phyloP scores from a whole-genome alignment of 1,140 invertebrate species.

The Nixonia krombeini region DNA sequence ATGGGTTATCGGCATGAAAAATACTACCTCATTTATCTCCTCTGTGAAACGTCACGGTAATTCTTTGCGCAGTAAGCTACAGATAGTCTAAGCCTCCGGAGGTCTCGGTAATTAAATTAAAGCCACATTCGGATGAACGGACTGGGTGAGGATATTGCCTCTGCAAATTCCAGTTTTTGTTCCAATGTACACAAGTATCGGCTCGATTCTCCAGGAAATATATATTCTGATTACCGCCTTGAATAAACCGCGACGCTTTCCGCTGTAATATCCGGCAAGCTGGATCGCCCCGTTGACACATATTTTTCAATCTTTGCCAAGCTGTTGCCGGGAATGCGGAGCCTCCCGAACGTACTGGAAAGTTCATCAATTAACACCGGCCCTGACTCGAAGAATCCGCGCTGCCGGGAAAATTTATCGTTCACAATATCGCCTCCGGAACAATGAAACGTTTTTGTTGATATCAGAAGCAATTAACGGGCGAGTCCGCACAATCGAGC shows the following conservation, averaged over 20 bases:
- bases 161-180: slow-evolving; percentile 23
- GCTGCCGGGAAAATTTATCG: slow-evolving; percentile 25
- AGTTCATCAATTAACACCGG: too few species aligned
- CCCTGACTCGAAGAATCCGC: too few species aligned
- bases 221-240: background rate
- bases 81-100: slow-evolving; percentile 49
- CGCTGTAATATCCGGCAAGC: too few species aligned
- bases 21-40: slow-evolving; percentile 20
- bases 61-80: slow-evolving; percentile 37
- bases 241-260: background rate
- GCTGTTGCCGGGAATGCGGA: too few species aligned
- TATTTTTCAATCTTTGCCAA: too few species aligned
- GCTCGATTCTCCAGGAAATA: slow-evolving; percentile 19
- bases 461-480: slow-evolving; percentile 39
- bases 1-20: background rate
- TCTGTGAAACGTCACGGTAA: slow-evolving; percentile 35
- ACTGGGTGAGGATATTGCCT: slow-evolving; percentile 29
- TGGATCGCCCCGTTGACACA: too few species aligned
- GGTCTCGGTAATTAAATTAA: slow-evolving; percentile 60
- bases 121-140: slow-evolving; percentile 47
- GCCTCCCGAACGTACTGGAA: too few species aligned
- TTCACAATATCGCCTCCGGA: slow-evolving; percentile 28
- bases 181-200: slow-evolving; percentile 24
- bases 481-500: slow-evolving; percentile 37
- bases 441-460: slow-evolving; percentile 33